Conservation (phyloP, 2,888 invertebrate genomes). For the Galerucella nymphaeae region DNA sequence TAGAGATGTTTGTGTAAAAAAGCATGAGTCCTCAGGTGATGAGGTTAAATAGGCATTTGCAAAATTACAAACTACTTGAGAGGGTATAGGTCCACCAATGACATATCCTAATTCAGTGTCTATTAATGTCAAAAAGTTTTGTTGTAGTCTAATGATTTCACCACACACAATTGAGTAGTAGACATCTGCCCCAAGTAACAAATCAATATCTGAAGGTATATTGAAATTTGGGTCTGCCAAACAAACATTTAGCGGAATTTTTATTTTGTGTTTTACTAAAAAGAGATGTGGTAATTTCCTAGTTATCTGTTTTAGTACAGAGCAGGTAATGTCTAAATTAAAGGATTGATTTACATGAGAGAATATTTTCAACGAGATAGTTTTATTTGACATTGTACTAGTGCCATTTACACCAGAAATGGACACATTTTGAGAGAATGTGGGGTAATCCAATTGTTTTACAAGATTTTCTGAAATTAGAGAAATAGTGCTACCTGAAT, state of each 20-base stretch:
- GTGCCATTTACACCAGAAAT: constrained; percentile 2
- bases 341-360: background rate
- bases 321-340: constrained; percentile 8
- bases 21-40: background rate
- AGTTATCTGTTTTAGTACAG: background rate
- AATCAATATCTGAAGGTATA: constrained; percentile 3
- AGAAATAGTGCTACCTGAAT: constrained; percentile 6
- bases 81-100: constrained; percentile 12
- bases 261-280: constrained; percentile 6
- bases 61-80: constrained; percentile 14
- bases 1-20: constrained; percentile 3
- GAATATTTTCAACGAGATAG: background rate
- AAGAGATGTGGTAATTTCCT: background rate
- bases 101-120: constrained; percentile 16
- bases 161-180: background rate
- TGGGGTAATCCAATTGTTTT: background rate
- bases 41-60: background rate
- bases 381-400: constrained; percentile 10
- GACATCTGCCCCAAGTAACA: constrained; percentile 7
- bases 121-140: background rate
- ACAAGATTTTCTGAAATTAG: background rate
- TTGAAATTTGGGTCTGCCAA: background rate
- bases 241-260: constrained; percentile 5
- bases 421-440: background rate
- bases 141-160: constrained; percentile 14